Base-by-base conservation (phyloP, 2,888 invertebrate species). In the Philonicus albiceps region DNA sequence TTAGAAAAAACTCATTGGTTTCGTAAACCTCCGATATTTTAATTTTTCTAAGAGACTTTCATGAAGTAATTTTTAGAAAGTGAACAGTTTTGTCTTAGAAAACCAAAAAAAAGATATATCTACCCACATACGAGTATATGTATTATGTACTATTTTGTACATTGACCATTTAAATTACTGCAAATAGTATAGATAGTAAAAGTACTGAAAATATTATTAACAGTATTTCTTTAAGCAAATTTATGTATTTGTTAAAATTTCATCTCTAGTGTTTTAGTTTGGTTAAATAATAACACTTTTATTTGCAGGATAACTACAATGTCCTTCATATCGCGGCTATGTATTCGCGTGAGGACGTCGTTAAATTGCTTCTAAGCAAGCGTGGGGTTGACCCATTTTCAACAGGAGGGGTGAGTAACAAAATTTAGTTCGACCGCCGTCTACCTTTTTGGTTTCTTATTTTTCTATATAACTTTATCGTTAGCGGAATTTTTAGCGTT, bases 321-420 rank as follows among this genome's bases (percentile, higher is more conserved):
- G 97, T 96, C 43, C 94, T 98, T 85, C 99, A 99, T 93, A 96
- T 98, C 92, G 97, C 98, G 16, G 97, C 98, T 31, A 97, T 97
- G 96, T 96, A 97, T 93, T 97, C 98, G 86, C 94, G 98, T 89
- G 99, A 99, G 92, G 98, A 99, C 91, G 97, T 98, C 91, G 96
- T 99, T 90, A 97, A 98, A 91, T 93, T 97, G 84, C 94, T 99
- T 75, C 93, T 99, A 86, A 95, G 96, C 86, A 97, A 97, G 92
- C 95, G 96, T 92, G 97, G 97, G 55, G 97, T 98, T 11, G 98
- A 99, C 93, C 96, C 98, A 19, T 97, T 96, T 90, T 96, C 97
- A 64, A 96, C 97, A 0, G 99, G 98, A 91, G 99, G 98, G 93
- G 99, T 99, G 93, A 95, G 97, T 94, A 76, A 19, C 19, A 43